Conservation (phyloP, 2,888 invertebrate genomes). For the Labia minor region DNA sequence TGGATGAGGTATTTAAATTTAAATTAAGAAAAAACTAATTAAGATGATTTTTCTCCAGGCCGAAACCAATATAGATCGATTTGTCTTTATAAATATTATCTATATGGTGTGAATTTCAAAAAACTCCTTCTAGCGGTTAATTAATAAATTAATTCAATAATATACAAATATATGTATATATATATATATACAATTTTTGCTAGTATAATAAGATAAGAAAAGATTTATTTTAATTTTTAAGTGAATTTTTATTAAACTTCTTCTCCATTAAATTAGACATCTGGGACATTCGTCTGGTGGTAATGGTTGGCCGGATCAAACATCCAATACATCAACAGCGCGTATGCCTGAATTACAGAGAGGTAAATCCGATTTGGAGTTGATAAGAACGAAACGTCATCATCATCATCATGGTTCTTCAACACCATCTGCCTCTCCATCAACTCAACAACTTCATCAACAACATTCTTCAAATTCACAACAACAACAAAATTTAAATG, state of each 20-base stretch:
- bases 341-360: constrained; percentile 25
- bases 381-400: constrained; percentile 27
- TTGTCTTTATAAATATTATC: no score
- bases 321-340: background rate
- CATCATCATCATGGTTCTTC: background rate
- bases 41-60: no score
- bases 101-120: no score
- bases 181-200: no score
- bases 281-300: background rate
- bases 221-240: no score
- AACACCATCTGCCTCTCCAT: background rate
- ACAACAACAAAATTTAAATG: background rate
- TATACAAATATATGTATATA: no score
- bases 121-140: no score
- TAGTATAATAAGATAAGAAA: no score
- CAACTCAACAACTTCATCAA: constrained; percentile 20
- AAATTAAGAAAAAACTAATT: no score
- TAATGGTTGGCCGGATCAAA: background rate
- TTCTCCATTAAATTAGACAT: background rate
- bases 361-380: constrained; percentile 27
- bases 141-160: no score
- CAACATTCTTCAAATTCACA: constrained; percentile 13
- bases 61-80: no score
- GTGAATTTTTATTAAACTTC: background rate
- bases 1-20: no score